Base-by-base conservation (phyloP, 2,797 vertebrate genomes). In the Sternarchorhynchus goeldii region DNA sequence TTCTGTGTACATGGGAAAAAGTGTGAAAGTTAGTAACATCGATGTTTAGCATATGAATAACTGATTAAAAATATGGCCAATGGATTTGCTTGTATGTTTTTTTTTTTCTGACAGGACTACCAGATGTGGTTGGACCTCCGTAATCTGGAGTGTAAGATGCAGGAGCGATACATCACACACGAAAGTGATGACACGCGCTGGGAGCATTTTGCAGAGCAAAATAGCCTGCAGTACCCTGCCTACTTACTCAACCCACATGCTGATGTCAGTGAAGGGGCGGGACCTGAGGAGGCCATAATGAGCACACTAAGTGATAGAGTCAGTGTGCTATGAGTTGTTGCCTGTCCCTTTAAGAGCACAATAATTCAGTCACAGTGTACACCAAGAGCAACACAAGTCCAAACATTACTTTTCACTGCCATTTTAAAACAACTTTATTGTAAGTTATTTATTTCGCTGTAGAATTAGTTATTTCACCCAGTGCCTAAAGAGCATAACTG, bases 71-170 rank as follows among this genome's bases (percentile, higher is more conserved):
- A 50, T 12, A 12, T 14, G 12, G 45, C 45, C 12, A 14, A 50
- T 12, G 8, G 10, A 50, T 2, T 62, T 73, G 2, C 73, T 83
- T 3, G 62, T 85, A 72, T 86, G 74, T 86, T 83, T 82, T 83
- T 82, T 50, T 50, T 50, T 50, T 84, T 87, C 80, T 34, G 17
- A 73, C 90, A 99, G 97, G 97, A 99, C 89, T 99, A 96, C 86
- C 96, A 98, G 86, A 97, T 96, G 84, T 99, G 97, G 97, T 77
- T 97, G 89, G 97, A 99, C 89, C 93, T 98, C 86, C 92, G 97
- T 16, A 95, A 93, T 85, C 92, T 99, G 79, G 97, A 99, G 89
- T 93, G 93, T 79, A 96, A 96, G 74, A 95, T 94, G 78, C 93
- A 92, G 21, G 95, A 98, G 82, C 96, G 97, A 85, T 99, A 99